A percentile compares a stretch with the other conserved stretches of the same genome.
phyloP scores from a whole-genome alignment of 2,797 vertebrate species.

The Coracias cyanogaster region DNA sequence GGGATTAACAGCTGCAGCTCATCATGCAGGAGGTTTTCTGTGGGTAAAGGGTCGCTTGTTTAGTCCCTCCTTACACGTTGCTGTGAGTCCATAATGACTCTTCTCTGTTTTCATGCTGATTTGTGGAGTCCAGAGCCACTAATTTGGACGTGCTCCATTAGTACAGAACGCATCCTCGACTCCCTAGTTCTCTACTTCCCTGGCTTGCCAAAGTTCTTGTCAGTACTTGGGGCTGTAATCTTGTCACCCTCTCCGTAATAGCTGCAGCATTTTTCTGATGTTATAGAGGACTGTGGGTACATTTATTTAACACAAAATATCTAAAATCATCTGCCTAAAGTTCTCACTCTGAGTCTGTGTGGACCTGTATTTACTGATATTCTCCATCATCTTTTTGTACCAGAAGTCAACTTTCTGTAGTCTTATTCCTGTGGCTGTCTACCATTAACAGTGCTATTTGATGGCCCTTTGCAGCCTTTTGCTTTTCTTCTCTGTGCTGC shows the following conservation, averaged over 20 bases:
- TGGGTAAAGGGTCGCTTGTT: neutral
- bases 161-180: too few species aligned
- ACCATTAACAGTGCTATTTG: neutral
- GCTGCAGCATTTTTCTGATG: neutral
- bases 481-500: neutral
- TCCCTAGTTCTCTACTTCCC: accelerated
- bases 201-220: neutral
- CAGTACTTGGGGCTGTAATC: neutral
- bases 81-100: neutral
- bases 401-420: neutral
- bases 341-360: neutral
- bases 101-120: neutral
- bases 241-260: neutral
- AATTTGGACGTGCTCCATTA: neutral
- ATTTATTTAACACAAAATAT: neutral
- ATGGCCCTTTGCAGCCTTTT: neutral
- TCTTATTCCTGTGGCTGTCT: neutral
- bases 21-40: neutral
- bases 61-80: accelerated
- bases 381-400: neutral
- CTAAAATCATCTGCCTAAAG: neutral
- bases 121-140: neutral
- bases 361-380: neutral
- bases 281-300: neutral
- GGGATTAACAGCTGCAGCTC: accelerated